Evolutionary conservation across 2,113 vertebrate genomes (phyloP).

Genomic region (Suncus etruscus): DNA sequence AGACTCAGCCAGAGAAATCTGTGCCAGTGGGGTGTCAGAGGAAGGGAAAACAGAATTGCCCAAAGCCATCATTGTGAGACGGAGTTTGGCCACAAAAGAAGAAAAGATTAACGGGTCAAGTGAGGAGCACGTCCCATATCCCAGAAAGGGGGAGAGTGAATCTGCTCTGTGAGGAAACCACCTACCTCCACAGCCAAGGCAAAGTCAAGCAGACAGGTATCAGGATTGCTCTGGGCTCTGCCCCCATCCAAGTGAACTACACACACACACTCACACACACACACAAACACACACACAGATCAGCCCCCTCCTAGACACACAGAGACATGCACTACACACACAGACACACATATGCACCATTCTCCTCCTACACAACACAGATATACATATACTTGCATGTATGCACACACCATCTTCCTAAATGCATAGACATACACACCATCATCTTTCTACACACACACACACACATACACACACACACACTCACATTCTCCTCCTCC

Average conservation of each 20-base stretch:
- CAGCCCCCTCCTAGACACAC: too few species aligned
- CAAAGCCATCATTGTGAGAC: conserved; percentile 45
- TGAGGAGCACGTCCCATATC: conserved; percentile 20
- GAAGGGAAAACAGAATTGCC: conserved; percentile 57
- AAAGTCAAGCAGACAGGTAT: conserved; percentile 20
- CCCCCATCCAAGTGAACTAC: not conserved
- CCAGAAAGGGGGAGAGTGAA: not conserved
- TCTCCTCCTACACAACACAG: too few species aligned
- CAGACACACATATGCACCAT: not conserved
- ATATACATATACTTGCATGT: too few species aligned
- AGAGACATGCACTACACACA: not conserved
- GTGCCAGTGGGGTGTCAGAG: not conserved
- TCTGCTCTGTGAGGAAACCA: not conserved
- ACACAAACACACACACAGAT: too few species aligned
- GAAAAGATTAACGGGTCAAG: conserved; percentile 16
- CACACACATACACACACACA: too few species aligned
- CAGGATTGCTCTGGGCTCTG: not conserved
- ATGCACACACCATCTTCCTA: too few species aligned
- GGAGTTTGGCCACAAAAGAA: conserved; percentile 44
- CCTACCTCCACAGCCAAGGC: not conserved
- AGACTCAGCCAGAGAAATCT: not conserved
- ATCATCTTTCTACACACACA: too few species aligned
- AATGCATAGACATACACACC: not conserved
- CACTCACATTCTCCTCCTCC: not conserved
- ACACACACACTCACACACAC: not conserved